Evolutionary conservation across 1,140 invertebrate species (phyloP).

Genomic region (Drosophila sp.): DNA sequence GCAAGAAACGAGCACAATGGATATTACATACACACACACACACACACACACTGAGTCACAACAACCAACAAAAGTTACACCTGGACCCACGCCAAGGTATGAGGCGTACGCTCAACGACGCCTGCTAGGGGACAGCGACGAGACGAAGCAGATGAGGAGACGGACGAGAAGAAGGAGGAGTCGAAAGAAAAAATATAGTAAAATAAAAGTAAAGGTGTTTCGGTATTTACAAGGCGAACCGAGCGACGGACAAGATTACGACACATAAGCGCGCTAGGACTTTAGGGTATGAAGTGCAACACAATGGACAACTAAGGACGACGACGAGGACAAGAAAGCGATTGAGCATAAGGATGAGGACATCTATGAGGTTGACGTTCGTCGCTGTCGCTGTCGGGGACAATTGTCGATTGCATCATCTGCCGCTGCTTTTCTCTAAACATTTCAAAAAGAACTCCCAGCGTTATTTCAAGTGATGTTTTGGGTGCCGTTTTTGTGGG

Average conservation of each 20-base stretch:
- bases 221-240: slow-evolving; percentile 52
- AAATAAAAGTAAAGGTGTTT: slow-evolving; percentile 69
- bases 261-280: slow-evolving; percentile 62
- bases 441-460: slow-evolving; percentile 34
- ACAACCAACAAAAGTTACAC: slow-evolving; percentile 66
- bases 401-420: slow-evolving; percentile 61
- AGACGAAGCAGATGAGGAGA: slow-evolving; percentile 1
- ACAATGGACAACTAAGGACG: slow-evolving; percentile 25
- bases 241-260: slow-evolving; percentile 68
- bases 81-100: slow-evolving; percentile 69
- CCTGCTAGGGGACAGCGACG: slow-evolving; percentile 3
- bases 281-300: slow-evolving; percentile 37
- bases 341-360: slow-evolving; percentile 10
- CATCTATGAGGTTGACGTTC: slow-evolving; percentile 49
- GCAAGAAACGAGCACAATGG: slow-evolving; percentile 56
- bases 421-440: slow-evolving; percentile 30
- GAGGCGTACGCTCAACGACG: slow-evolving; percentile 18
- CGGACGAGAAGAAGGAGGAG: not conserved
- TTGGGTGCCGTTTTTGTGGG: slow-evolving; percentile 58
- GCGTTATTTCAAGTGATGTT: slow-evolving; percentile 61
- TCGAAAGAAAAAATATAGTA: not conserved
- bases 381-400: slow-evolving; percentile 43
- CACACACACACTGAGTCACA: not conserved
- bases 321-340: slow-evolving; percentile 12
- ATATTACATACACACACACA: slow-evolving; percentile 30